Evolutionary conservation across 2,888 invertebrate genomes (phyloP), one percentile per base, ranked within the genome.

Genomic region (Sisyra terminalis): DNA sequence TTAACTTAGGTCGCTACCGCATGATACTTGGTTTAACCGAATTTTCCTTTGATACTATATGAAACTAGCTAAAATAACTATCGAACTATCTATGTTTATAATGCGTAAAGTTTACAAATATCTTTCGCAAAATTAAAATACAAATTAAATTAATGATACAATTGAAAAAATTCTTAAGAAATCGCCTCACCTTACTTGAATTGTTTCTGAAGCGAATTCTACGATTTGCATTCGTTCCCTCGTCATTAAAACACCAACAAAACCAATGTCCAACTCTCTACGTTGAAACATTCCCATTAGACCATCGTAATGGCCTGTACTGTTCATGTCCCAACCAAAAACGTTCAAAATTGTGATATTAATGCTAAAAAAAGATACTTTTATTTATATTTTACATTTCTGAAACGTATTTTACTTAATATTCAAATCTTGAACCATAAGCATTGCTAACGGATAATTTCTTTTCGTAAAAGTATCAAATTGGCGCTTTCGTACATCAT

Each of bases 271-370:
- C 30, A 67, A 53, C 51, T 67, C 63, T 16, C 57, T 59, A 10
- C 70, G 65, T 57, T 75, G 70, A 54, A 75, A 63, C 47, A 61
- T 53, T 29, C 75, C 75, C 49, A 69, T 61, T 44, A 73, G 61
- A 11, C 70, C 70, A 51, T 69, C 63, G 53, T 73, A 75, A 9
- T 70, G 61, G 7, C 71, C 73, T 8, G 71, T 62, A 8, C 71
- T 72, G 56, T 75, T 73, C 36, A 52, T 58, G 44, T 58, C 61
- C 64, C 66, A 71, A 9, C 75, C 75, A 55, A 71, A 75, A 43
- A 62, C 64, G 39, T 62, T 60, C 1, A 59, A 54, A 44, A 62
- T 59, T 14, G 54, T 51, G 6, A 65, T 53, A 40, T 64, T 60
- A 30, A 61, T 57, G 13, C 64, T 65, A 45, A 11, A 48, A 43